phyloP scores from a whole-genome alignment of 2,113 vertebrate genomes.

The Pitta sordida region DNA sequence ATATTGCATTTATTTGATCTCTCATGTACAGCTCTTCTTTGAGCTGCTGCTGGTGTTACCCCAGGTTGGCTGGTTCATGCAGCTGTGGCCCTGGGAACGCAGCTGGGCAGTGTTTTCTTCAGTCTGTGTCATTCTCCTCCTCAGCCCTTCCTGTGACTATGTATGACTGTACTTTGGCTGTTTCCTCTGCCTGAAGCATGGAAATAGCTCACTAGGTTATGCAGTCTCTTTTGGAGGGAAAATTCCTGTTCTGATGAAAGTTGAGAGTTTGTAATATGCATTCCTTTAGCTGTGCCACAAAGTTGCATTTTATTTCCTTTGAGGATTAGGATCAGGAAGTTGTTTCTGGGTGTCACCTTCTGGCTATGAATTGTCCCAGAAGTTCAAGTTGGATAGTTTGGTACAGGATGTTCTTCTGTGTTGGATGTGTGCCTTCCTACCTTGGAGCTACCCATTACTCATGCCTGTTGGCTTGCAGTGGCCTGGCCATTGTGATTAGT shows the following conservation, averaged over 20 bases:
- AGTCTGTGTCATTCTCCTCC: not conserved
- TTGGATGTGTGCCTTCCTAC: conserved; percentile 48
- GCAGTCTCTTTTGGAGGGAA: not conserved
- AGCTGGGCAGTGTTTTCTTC: not conserved
- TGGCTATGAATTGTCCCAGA: not conserved
- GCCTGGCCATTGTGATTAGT: conserved; percentile 10
- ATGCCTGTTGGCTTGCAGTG: conserved; percentile 38
- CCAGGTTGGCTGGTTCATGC: not conserved
- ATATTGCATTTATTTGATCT: not conserved
- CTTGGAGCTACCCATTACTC: conserved; percentile 40
- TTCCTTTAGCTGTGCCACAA: not conserved
- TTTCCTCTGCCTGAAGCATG: not conserved
- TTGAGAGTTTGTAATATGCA: not conserved
- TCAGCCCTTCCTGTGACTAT: not conserved
- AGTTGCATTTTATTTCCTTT: conserved; percentile 18
- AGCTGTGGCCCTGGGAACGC: not conserved
- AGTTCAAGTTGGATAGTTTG: conserved; percentile 5
- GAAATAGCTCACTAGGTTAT: not conserved
- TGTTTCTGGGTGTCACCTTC: not conserved
- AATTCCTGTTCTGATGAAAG: not conserved
- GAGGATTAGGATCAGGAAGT: conserved; percentile 16
- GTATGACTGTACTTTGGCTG: not conserved
- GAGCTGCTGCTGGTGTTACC: not conserved
- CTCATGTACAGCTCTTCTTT: not conserved
- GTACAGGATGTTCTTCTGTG: conserved; percentile 53